A percentile compares a stretch with the other conserved stretches of the same genome.
phyloP scores from a whole-genome alignment of 2,797 vertebrate genomes.

The Paratrypauchen microcephalus region DNA sequence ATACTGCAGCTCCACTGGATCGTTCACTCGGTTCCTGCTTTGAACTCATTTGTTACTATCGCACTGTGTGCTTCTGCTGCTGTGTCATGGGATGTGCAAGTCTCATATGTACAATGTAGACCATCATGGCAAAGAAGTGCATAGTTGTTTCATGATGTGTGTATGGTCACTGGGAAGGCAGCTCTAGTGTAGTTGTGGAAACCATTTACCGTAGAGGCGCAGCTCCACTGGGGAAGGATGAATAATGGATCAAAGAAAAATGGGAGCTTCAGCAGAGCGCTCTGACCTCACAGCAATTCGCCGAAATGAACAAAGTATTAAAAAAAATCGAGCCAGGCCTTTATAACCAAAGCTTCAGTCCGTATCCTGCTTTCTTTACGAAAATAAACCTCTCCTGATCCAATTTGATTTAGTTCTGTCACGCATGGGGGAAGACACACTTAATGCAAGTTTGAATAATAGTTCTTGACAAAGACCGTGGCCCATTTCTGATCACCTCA shows the following conservation, averaged over 20 bases:
- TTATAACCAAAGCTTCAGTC: slow-evolving; percentile 58
- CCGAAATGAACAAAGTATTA: slow-evolving; percentile 47
- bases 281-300: slow-evolving; percentile 65
- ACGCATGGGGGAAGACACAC: slow-evolving; percentile 65
- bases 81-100: slow-evolving; percentile 33
- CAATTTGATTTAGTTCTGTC: slow-evolving; percentile 60
- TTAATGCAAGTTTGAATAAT: slow-evolving; percentile 58
- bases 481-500: slow-evolving; percentile 48
- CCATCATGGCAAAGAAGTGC: background rate
- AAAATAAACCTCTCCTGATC: slow-evolving; percentile 67
- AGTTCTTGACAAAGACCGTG: slow-evolving; percentile 39
- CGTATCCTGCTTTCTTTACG: slow-evolving; percentile 60
- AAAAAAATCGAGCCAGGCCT: slow-evolving; percentile 44
- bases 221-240: slow-evolving; percentile 68
- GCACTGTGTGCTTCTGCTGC: slow-evolving; percentile 13
- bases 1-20: slow-evolving; percentile 52
- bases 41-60: slow-evolving; percentile 50
- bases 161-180: slow-evolving; percentile 25
- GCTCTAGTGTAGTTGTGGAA: slow-evolving; percentile 59
- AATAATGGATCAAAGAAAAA: slow-evolving; percentile 80
- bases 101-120: slow-evolving; percentile 7
- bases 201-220: slow-evolving; percentile 65
- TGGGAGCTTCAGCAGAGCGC: slow-evolving; percentile 64
- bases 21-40: slow-evolving; percentile 43
- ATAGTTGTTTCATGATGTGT: slow-evolving; percentile 32